Conservation (phyloP, 2,113 vertebrate species). For the Notarius lentiginosus region DNA sequence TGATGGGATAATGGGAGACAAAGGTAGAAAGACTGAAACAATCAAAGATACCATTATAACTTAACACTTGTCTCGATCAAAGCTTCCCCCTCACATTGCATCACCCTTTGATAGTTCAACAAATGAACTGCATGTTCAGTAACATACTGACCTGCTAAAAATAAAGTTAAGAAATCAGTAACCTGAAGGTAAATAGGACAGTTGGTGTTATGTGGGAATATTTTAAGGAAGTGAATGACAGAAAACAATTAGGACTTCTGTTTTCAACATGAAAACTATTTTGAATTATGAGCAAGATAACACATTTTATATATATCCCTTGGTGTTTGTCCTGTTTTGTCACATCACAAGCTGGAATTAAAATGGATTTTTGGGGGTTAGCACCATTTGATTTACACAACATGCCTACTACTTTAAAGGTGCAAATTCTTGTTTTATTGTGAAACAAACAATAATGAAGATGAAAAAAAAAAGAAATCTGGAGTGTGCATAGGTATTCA, state of each 20-base stretch:
- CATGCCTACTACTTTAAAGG: no score
- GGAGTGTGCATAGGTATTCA: no score
- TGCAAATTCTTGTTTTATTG: no score
- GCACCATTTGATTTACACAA: no score
- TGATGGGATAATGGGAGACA: slow-evolving; percentile 57
- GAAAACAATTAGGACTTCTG: slow-evolving; percentile 40
- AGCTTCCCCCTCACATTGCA: neutral
- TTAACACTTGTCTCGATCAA: slow-evolving; percentile 21
- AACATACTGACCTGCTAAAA: neutral
- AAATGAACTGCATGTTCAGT: slow-evolving; percentile 16
- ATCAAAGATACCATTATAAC: slow-evolving; percentile 27
- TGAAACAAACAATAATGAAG: no score
- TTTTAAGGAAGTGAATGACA: slow-evolving; percentile 38
- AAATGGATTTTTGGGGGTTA: no score
- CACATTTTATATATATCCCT: no score
- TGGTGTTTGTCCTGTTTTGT: no score
- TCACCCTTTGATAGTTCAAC: slow-evolving; percentile 27
- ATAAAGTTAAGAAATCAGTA: slow-evolving; percentile 46
- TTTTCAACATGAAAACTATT: slow-evolving; percentile 46
- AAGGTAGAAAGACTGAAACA: neutral
- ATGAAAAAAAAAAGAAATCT: no score
- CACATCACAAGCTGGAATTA: no score
- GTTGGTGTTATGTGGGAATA: slow-evolving; percentile 43
- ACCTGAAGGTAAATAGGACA: slow-evolving; percentile 48
- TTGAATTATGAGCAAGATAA: slow-evolving; percentile 27